Percentiles rank a stretch among this genome's conserved stretches.
Evolutionary conservation across 2,113 vertebrate species (phyloP).

Genomic region (Rhynchopsitta pachyrhyncha): DNA sequence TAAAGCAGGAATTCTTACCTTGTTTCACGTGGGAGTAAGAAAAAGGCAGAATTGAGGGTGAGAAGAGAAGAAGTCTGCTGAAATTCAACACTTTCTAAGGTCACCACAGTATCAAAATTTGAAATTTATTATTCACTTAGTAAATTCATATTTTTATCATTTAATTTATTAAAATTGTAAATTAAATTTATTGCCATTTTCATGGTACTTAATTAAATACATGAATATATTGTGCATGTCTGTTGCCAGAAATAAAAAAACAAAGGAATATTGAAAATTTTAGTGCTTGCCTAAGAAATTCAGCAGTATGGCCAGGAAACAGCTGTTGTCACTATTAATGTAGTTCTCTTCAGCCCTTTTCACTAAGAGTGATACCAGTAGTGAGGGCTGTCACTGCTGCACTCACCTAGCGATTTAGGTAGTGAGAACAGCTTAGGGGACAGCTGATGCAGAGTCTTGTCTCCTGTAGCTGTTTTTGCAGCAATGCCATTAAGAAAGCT

Average conservation of each 20-base stretch:
- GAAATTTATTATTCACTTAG: neutral
- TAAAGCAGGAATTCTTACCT: neutral
- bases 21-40: neutral
- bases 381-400: neutral
- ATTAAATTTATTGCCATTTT: neutral
- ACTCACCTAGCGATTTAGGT: neutral
- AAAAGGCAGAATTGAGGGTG: neutral
- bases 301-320: neutral
- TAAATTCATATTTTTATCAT: neutral
- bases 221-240: neutral
- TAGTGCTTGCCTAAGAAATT: neutral
- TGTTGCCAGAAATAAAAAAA: neutral
- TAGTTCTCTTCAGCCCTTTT: neutral
- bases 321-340: neutral
- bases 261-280: neutral
- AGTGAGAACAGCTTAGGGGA: neutral
- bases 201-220: neutral
- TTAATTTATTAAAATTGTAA: neutral
- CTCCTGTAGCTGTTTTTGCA: neutral
- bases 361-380: neutral
- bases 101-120: neutral
- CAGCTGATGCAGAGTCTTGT: neutral
- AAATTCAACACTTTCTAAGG: neutral
- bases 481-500: neutral
- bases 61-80: neutral